phyloP scores from a whole-genome alignment of 1,140 invertebrate species.

The Tenebrio molitor region DNA sequence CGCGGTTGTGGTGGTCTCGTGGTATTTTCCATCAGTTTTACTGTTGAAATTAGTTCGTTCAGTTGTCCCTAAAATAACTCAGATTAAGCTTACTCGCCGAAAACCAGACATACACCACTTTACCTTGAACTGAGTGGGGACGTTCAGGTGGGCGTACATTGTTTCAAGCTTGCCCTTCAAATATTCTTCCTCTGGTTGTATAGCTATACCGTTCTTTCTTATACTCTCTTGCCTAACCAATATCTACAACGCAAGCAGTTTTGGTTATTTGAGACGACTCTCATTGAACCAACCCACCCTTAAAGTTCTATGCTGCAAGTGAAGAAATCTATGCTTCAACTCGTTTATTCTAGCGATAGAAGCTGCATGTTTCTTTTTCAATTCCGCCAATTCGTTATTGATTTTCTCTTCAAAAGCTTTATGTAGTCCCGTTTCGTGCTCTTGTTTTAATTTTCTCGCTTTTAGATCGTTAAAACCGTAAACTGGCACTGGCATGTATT shows the following conservation, averaged over 20 bases:
- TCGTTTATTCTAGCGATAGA: slow-evolving; percentile 81
- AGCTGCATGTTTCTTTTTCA: slow-evolving; percentile 80
- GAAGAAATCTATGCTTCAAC: slow-evolving; percentile 79
- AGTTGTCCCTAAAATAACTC: slow-evolving; percentile 84
- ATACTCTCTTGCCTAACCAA: slow-evolving; percentile 89
- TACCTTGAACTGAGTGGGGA: slow-evolving; percentile 93
- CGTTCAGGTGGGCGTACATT: slow-evolving; percentile 87
- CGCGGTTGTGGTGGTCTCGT: slow-evolving; percentile 69
- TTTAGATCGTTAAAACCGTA: slow-evolving; percentile 91
- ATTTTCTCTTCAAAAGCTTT: slow-evolving; percentile 82
- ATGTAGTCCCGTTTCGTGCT: slow-evolving; percentile 85
- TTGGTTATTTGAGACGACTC: too few species aligned
- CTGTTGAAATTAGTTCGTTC: slow-evolving; percentile 88
- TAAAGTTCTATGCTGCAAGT: slow-evolving; percentile 83
- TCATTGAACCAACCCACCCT: slow-evolving; percentile 70
- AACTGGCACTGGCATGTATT: slow-evolving; percentile 93
- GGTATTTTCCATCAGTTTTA: slow-evolving; percentile 58
- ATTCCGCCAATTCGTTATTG: slow-evolving; percentile 79
- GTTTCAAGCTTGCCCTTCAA: slow-evolving; percentile 87
- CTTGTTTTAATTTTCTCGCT: slow-evolving; percentile 84
- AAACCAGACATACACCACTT: too few species aligned
- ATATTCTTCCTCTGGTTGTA: slow-evolving; percentile 92
- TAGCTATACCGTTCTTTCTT: slow-evolving; percentile 85
- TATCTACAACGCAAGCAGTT: slow-evolving; percentile 72
- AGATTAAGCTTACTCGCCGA: slow-evolving; percentile 8